Evolutionary conservation across 2,888 invertebrate species (phyloP).

Genomic region (Alsophila aescularia): DNA sequence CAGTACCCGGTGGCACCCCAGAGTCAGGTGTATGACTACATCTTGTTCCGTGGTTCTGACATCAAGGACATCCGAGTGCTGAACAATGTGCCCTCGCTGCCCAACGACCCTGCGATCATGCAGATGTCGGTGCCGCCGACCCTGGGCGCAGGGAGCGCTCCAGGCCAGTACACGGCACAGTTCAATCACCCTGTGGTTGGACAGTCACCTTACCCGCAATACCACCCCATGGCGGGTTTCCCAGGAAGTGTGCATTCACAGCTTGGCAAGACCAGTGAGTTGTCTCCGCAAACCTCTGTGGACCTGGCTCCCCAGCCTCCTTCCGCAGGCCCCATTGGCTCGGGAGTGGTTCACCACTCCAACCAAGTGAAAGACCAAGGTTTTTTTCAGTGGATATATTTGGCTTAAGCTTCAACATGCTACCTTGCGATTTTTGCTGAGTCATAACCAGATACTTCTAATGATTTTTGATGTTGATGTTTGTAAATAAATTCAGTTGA

Average conservation of each 20-base stretch:
- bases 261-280: slow-evolving; percentile 83
- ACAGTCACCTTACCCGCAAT: slow-evolving; percentile 77
- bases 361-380: slow-evolving; percentile 85
- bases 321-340: slow-evolving; percentile 73
- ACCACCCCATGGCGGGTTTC: slow-evolving; percentile 82
- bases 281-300: slow-evolving; percentile 76
- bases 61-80: slow-evolving; percentile 99
- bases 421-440: slow-evolving; percentile 76
- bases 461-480: not conserved
- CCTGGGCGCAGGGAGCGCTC: slow-evolving; percentile 85
- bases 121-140: slow-evolving; percentile 92
- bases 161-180: slow-evolving; percentile 85
- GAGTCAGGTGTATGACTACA: slow-evolving; percentile 99
- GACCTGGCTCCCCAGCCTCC: slow-evolving; percentile 69
- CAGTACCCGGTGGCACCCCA: slow-evolving; percentile 98
- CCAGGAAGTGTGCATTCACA: slow-evolving; percentile 75
- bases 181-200: slow-evolving; percentile 90
- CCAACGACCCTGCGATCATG: slow-evolving; percentile 99
- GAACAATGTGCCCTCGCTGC: slow-evolving; percentile 92
- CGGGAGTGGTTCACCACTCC: slow-evolving; percentile 74
- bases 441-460: slow-evolving; percentile 44
- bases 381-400: slow-evolving; percentile 64
- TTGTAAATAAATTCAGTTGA: not conserved
- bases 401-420: slow-evolving; percentile 69
- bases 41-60: slow-evolving; percentile 98